Conservation (phyloP, 2,113 vertebrate species). For the Sylvilagus bachmani region DNA sequence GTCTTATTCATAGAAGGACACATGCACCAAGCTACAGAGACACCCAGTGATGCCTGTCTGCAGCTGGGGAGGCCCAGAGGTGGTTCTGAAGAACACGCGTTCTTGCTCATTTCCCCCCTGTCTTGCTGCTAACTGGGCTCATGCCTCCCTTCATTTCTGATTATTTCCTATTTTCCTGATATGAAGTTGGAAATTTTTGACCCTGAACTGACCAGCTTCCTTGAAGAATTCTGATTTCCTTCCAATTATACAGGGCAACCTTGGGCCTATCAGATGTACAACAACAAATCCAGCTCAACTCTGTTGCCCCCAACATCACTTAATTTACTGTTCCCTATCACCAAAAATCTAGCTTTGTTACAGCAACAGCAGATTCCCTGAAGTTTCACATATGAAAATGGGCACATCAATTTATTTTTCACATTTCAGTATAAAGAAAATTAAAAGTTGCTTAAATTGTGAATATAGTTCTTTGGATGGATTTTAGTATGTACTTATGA, state of each 20-base stretch:
- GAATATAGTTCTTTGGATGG: not conserved
- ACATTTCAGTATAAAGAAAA: not conserved
- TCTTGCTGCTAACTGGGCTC: not conserved
- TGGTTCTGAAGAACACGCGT: not conserved
- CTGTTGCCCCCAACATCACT: not conserved
- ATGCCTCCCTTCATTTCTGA: not conserved
- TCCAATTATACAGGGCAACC: not conserved
- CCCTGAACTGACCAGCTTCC: not conserved
- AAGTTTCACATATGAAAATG: not conserved
- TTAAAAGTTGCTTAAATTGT: not conserved
- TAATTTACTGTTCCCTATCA: not conserved
- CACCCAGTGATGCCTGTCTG: not conserved
- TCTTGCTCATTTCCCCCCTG: not conserved
- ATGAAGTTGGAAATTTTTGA: not conserved
- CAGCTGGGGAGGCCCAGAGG: not conserved
- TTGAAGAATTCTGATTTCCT: not conserved
- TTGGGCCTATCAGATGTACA: not conserved
- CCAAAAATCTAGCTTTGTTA: not conserved
- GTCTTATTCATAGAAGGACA: not conserved
- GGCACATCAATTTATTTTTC: not conserved
- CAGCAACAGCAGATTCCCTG: not conserved
- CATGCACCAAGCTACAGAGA: not conserved
- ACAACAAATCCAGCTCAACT: not conserved
- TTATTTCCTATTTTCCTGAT: not conserved
- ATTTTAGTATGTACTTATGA: constrained; percentile 1